A percentile compares a stretch with the other conserved stretches of the same genome.
phyloP scores from a whole-genome alignment of 2,113 vertebrate species.

The Indicator maculatus region DNA sequence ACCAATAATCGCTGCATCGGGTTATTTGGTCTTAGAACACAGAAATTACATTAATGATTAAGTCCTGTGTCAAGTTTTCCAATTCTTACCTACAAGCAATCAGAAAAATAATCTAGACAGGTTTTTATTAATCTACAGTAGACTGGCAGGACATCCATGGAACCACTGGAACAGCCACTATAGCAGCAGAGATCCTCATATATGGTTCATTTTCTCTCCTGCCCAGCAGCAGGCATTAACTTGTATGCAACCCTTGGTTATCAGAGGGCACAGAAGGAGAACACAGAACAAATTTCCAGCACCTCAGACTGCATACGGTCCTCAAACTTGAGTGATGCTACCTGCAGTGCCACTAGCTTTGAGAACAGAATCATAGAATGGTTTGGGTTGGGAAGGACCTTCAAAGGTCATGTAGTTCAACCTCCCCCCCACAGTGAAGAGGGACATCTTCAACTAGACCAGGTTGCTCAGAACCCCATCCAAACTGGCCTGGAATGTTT shows the following conservation, averaged over 20 bases:
- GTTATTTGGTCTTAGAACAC: background rate
- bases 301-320: rapidly evolving
- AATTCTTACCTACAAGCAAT: background rate
- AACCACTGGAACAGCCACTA: background rate
- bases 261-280: rapidly evolving
- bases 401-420: background rate
- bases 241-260: background rate
- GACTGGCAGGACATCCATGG: background rate
- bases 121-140: background rate
- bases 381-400: background rate
- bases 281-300: background rate
- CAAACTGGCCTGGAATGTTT: too few relatives aligned
- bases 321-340: background rate
- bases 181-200: rapidly evolving
- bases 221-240: background rate
- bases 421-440: too few relatives aligned
- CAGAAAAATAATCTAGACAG: background rate
- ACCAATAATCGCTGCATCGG: rapidly evolving
- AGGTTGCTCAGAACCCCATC: too few relatives aligned
- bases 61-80: background rate
- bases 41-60: background rate
- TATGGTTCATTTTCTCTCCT: background rate
- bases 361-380: background rate
- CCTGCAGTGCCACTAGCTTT: background rate
- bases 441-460: background rate